phyloP scores from a whole-genome alignment of 2,797 vertebrate genomes.

The Odontamblyopus rebecca region DNA sequence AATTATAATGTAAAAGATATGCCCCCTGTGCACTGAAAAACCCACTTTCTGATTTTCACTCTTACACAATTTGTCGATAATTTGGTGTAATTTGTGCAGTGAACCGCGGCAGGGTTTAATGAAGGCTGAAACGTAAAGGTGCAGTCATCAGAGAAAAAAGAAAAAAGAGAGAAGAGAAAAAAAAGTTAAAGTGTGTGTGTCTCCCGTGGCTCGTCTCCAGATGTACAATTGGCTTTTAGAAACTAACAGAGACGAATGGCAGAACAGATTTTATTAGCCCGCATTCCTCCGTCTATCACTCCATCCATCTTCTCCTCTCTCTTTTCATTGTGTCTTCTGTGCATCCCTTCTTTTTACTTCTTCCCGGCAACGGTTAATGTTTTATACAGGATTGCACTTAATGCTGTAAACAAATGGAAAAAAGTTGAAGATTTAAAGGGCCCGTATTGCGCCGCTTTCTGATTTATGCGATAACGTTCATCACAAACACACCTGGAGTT shows the following conservation, averaged over 20 bases:
- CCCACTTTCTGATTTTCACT: neutral
- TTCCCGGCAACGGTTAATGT: conserved; percentile 7
- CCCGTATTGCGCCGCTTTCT: no score
- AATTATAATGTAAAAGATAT: neutral
- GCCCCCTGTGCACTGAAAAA: neutral
- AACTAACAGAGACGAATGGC: conserved; percentile 77
- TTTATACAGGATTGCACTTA: neutral
- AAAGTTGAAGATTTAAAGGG: no score
- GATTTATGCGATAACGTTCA: no score
- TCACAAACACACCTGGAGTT: no score
- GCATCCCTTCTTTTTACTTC: conserved; percentile 7
- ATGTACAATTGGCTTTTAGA: conserved; percentile 54
- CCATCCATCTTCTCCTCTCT: conserved; percentile 24
- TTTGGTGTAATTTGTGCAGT: conserved; percentile 8
- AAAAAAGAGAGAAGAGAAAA: neutral
- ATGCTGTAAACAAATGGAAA: no score
- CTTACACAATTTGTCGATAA: conserved; percentile 3
- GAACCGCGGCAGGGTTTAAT: conserved; percentile 11
- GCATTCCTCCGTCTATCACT: conserved; percentile 33
- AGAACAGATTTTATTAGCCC: conserved; percentile 65
- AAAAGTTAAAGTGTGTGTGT: conserved; percentile 3
- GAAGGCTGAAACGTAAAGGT: conserved; percentile 9
- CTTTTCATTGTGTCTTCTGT: conserved; percentile 6
- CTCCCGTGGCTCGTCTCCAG: conserved; percentile 69
- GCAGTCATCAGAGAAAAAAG: neutral